phyloP scores from a whole-genome alignment of 2,113 vertebrate genomes.

The Silurus glanis region DNA sequence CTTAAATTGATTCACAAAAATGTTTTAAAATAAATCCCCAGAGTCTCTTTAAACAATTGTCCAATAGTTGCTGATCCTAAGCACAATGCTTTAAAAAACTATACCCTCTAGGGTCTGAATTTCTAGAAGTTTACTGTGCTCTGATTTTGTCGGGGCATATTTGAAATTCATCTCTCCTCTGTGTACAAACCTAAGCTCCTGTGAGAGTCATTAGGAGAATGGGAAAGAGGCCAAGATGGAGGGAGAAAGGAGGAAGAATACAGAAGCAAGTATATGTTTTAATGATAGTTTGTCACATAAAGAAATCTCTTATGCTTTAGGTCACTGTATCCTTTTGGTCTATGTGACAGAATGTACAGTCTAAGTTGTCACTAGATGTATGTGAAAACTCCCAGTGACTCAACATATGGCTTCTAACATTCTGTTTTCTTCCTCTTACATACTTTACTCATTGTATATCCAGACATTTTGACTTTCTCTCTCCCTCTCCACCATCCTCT shows the following conservation, averaged over 20 bases:
- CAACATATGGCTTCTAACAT: constrained; percentile 24
- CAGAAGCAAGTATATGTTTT: constrained; percentile 8
- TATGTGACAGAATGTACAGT: background rate
- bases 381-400: constrained; percentile 2
- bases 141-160: constrained; percentile 22
- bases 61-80: constrained; percentile 9
- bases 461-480: constrained; percentile 19
- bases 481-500: constrained; percentile 24
- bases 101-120: background rate
- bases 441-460: constrained; percentile 20
- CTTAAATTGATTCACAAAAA: background rate
- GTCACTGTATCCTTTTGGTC: constrained; percentile 2
- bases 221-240: constrained; percentile 20
- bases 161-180: constrained; percentile 37
- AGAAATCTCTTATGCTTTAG: background rate
- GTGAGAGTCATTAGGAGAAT: constrained; percentile 8
- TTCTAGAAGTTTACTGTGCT: constrained; percentile 18
- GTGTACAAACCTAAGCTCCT: constrained; percentile 25
- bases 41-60: constrained; percentile 4
- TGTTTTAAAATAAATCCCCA: background rate
- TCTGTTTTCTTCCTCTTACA: background rate
- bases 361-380: background rate
- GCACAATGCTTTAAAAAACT: background rate
- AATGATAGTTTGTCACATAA: background rate
- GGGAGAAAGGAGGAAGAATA: constrained; percentile 22